Base-by-base conservation (phyloP, 2,797 vertebrate genomes). In the Protosalanx chinensis region DNA sequence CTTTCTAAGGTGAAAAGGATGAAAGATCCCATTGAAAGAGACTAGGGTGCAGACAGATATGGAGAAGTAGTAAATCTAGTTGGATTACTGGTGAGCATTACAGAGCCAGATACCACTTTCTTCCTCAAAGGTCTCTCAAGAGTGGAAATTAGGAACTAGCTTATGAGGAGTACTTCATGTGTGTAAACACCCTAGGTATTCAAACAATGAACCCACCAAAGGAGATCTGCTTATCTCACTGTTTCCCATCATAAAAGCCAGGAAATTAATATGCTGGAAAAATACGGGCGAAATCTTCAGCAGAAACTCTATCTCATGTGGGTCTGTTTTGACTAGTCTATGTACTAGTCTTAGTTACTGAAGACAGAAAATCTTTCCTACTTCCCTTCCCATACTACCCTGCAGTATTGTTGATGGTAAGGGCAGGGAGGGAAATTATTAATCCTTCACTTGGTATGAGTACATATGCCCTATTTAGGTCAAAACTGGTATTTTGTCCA, bases 1-100 rank as follows among this genome's bases (percentile, higher is more conserved):
- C 29, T 62, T 5, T 71, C 57, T 13, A 10, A 51, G 58, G 64
- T 68, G 64, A 68, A 51, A 64, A 67, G 71, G 33, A 59, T 29
- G 27, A 18, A 41, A 37, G 23, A 18, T 33, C 30, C 7, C 49
- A 62, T 66, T 57, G 46, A 58, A n/a, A 32, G 18, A 15, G 23
- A 16, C 30, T 51, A 27, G 60, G 23, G 33, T 64, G 68, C 61
- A 30, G 27, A 29, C 61, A 63, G 68, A 74, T 37, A 64, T n/a
- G 66, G 20, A 59, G 58, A 27, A 64, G 29, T 64, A 23, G 6
- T 32, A 35, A 63, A n/a, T 18, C 27, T 63, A 59, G 29, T 30
- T 49, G 71, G 64, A 35, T 46, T 62, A 46, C n/a, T 37, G 49
- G 51, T 49, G 30, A 20, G 59, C 8, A 46, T 62, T 60, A 71